These are phyloP conservation scores for Onychostruthus taczanowskii DNA, from an alignment of 2,113 vertebrate genomes.

Conservation along the genomic window DNA sequence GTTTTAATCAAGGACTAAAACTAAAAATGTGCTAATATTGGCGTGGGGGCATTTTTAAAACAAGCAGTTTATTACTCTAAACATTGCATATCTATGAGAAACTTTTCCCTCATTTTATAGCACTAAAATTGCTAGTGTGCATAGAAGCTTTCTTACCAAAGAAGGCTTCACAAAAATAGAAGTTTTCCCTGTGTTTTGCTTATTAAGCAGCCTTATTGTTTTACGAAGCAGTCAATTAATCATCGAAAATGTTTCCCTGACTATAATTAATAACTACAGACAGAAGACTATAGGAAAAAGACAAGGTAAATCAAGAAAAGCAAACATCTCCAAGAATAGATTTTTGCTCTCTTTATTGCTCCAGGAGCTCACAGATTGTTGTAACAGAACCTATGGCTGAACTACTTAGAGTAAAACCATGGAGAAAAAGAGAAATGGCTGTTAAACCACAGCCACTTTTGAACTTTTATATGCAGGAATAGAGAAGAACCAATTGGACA, in stretches of 20 bases:
- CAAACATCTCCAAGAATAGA: slow-evolving; percentile 39
- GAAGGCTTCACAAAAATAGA: not conserved
- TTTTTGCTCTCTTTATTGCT: slow-evolving; percentile 18
- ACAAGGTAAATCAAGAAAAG: slow-evolving; percentile 26
- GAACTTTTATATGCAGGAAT: not conserved
- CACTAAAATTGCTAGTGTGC: not conserved
- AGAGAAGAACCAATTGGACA: not conserved
- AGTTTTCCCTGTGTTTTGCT: slow-evolving; percentile 28
- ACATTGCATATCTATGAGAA: not conserved
- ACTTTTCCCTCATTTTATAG: not conserved
- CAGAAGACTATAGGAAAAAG: slow-evolving; percentile 50
- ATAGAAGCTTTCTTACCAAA: not conserved
- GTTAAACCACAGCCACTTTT: not conserved
- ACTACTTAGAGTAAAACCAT: not conserved
- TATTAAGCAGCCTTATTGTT: slow-evolving; percentile 72
- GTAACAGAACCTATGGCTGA: not conserved
- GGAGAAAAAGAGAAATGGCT: not conserved
- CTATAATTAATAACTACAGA: slow-evolving; percentile 75
- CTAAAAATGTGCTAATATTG: not conserved
- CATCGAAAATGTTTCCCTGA: slow-evolving; percentile 63
- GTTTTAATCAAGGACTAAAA: not conserved
- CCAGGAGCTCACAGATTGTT: not conserved
- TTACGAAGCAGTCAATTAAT: slow-evolving; percentile 72
- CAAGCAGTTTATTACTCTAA: not conserved
- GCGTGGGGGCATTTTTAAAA: not conserved